Base-by-base conservation (phyloP, 2,113 vertebrate species). In the Oenanthe oenanthe region DNA sequence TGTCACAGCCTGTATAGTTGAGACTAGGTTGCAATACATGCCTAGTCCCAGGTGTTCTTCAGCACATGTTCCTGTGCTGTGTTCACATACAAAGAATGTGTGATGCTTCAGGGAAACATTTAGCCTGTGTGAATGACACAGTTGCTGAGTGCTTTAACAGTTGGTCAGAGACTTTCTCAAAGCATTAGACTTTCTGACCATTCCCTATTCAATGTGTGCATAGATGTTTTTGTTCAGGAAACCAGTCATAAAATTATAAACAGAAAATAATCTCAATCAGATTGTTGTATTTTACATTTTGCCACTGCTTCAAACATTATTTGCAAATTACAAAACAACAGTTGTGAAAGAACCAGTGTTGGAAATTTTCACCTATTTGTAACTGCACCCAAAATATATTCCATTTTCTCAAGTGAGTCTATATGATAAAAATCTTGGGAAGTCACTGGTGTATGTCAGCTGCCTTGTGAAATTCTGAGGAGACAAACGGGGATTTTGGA, bases 71-170 rank as follows among this genome's bases (percentile, higher is more conserved):
- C 71, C 14, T 60, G 36, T 61, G 51, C 74, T 90, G 3, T n/a
- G 50, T 86, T 93, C 71, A 67, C 14, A 25, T 72, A 31, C 62
- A 57, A 85, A 76, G 85, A 63, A 90, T 57, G 50, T 73, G 79
- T 88, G 89, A 61, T 95, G 83, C 89, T 93, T 95, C 66, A 50
- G 93, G 93, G 89, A 92, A 88, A 88, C 67, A 75, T 95, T 92
- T 54, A n/a, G 51, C 62, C 72, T 88, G 63, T 4, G 2, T 90
- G 74, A 92, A 75, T 56, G 85, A 88, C 82, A 92, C 57, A 62
- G 51, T 57, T 68, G 45, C 82, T 79, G 76, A 93, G 66, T 73
- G 40, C 75, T 92, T 76, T 76, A 92, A 90, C 62, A 63, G 78
- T 77, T 85, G 48, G 24, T 58, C 40, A 60, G 85, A 75, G 91